Evolutionary conservation across 2,113 vertebrate genomes (phyloP), one percentile per base, ranked within the genome.

Genomic region (Herpetotheres cachinnans): DNA sequence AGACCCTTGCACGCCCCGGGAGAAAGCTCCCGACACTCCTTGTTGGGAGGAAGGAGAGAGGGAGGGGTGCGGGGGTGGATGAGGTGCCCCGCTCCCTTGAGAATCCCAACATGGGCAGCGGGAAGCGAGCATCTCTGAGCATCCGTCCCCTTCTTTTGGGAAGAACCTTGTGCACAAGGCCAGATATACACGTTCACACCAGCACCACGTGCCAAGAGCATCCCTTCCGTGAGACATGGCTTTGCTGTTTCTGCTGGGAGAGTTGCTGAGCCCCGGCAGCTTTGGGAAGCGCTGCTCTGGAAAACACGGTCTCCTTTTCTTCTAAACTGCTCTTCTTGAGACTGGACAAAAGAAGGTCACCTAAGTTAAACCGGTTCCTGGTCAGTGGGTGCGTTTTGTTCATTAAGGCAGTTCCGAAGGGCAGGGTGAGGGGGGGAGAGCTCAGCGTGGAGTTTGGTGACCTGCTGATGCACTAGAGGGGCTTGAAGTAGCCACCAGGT

Each of bases 101-200:
- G 54, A 89, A 54, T 84, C 56, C n/a, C 49, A 25, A 4, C 14
- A 2, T 7, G 6, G 55, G 32, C 55, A n/a, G 25, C 0, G 3
- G 67, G 62, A 93, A 63, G 19, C 0, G 0, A 78, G 70, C 29
- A 17, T 6, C 56, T 74, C 69, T 17, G 24, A 72, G 54, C 27
- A 32, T 52, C 56, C 7, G 2, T 20, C 16, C 26, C 25, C 34
- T 65, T 47, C n/a, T 52, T 93, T 49, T 59, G 40, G 26, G 44
- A 87, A 78, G 22, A 79, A 17, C 20, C 44, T 82, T 8, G 5
- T 32, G 21, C 1, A 1, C 12, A 36, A 63, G 49, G 24, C 21
- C 54, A 34, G 25, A 16, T 8, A 16, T 8, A 3, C 8, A 3
- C 1, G 0, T 14, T 78, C 12, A 10, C 30, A n/a, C 10, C 59